Percentiles rank a stretch among this genome's conserved stretches.
Conservation (phyloP, 2,888 invertebrate genomes). For the Parnassius orleans region DNA sequence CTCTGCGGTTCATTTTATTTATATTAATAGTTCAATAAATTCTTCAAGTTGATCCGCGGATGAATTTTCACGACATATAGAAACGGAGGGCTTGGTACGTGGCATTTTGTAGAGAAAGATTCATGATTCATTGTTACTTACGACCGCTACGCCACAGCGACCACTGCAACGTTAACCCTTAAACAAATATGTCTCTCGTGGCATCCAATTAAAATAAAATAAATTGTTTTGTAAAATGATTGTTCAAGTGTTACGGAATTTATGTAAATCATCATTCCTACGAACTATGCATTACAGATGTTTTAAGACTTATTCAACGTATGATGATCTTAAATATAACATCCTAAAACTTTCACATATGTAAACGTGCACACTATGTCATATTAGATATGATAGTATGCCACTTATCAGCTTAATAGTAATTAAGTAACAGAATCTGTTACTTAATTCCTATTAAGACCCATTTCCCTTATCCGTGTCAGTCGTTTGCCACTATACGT, state of each 20-base stretch:
- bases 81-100: slow-evolving; percentile 56
- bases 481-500: no score
- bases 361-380: no score
- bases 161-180: slow-evolving; percentile 51
- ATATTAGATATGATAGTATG: no score
- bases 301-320: background rate
- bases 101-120: slow-evolving; percentile 40
- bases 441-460: no score
- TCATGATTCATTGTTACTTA: slow-evolving; percentile 51
- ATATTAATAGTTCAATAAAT: slow-evolving; percentile 68
- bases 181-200: slow-evolving; percentile 43
- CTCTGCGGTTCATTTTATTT: slow-evolving; percentile 31
- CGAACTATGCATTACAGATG: background rate
- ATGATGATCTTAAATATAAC: background rate
- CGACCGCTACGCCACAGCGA: slow-evolving; percentile 26
- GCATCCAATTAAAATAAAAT: slow-evolving; percentile 44
- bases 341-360: no score
- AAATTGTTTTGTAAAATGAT: slow-evolving; percentile 25
- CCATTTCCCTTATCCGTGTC: no score
- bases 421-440: no score
- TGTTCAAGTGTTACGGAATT: background rate
- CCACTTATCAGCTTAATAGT: no score
- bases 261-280: no score
- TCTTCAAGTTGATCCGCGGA: slow-evolving; percentile 66
- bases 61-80: slow-evolving; percentile 65